Evolutionary conservation across 2,797 vertebrate genomes (phyloP).

Genomic region (Neosilurus mollespiculum): DNA sequence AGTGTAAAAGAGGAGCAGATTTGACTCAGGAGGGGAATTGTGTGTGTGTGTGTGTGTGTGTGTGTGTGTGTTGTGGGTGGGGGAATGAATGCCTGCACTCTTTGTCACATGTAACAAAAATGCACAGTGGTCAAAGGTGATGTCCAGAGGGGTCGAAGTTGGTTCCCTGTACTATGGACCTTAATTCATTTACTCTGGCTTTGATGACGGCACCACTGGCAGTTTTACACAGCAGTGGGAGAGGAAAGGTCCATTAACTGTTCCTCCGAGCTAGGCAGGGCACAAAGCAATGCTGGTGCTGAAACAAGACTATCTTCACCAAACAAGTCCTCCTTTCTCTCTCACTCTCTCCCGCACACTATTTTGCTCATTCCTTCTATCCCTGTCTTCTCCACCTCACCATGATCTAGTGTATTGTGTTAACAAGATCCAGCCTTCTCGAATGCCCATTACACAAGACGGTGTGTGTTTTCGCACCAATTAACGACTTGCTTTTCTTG

Average conservation of each 20-base stretch:
- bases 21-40: constrained; percentile 40
- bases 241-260: constrained; percentile 36
- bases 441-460: constrained; percentile 62
- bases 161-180: constrained; percentile 49
- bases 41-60: accelerated
- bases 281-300: constrained; percentile 61
- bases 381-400: constrained; percentile 53
- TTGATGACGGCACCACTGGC: constrained; percentile 56
- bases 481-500: constrained; percentile 74
- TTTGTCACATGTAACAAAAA: neutral
- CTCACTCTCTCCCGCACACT: constrained; percentile 30
- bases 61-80: too few relatives aligned
- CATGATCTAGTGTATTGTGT: constrained; percentile 72
- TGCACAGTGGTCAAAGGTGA: constrained; percentile 3
- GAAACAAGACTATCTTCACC: constrained; percentile 61
- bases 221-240: constrained; percentile 64
- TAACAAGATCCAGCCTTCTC: constrained; percentile 67
- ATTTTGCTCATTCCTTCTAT: constrained; percentile 20
- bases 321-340: constrained; percentile 61
- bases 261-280: constrained; percentile 46
- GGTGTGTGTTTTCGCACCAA: constrained; percentile 73
- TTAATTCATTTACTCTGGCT: constrained; percentile 67
- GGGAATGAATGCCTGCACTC: neutral
- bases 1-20: constrained; percentile 63
- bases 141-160: constrained; percentile 14